Percentiles rank a stretch among this genome's conserved stretches.
phyloP scores from a whole-genome alignment of 2,113 vertebrate genomes.

The Pitta sordida region DNA sequence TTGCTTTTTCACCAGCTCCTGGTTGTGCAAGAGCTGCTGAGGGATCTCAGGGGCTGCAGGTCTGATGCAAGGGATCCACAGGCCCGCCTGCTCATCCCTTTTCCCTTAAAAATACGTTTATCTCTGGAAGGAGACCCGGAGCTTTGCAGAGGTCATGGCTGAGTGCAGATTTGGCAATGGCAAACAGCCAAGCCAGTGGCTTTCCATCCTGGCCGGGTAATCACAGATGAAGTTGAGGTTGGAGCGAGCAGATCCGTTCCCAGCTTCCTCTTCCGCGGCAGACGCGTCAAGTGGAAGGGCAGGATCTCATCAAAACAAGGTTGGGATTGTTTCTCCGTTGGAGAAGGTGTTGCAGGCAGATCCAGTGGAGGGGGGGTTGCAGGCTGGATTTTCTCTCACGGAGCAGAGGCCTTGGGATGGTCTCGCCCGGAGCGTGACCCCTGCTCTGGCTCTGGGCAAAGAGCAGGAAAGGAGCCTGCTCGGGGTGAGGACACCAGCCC shows the following conservation, averaged over 20 bases:
- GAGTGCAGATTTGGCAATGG: neutral
- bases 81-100: neutral
- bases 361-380: neutral
- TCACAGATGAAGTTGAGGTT: neutral
- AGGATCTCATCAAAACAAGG: neutral
- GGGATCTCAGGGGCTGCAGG: neutral
- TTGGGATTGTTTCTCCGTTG: neutral
- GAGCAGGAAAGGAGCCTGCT: neutral
- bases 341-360: neutral
- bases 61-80: neutral
- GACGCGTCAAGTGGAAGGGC: neutral
- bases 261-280: neutral
- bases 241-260: neutral
- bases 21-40: neutral
- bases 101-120: neutral
- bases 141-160: neutral
- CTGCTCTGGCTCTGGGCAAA: neutral
- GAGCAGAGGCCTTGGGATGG: neutral
- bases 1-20: neutral
- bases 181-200: neutral
- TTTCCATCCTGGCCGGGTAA: neutral
- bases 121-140: neutral
- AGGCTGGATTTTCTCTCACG: fast-evolving
- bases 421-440: fast-evolving
- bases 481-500: neutral